Percentiles rank a stretch among this genome's conserved stretches.
Evolutionary conservation across 2,113 vertebrate genomes (phyloP).

Genomic region (Raja brachyura): DNA sequence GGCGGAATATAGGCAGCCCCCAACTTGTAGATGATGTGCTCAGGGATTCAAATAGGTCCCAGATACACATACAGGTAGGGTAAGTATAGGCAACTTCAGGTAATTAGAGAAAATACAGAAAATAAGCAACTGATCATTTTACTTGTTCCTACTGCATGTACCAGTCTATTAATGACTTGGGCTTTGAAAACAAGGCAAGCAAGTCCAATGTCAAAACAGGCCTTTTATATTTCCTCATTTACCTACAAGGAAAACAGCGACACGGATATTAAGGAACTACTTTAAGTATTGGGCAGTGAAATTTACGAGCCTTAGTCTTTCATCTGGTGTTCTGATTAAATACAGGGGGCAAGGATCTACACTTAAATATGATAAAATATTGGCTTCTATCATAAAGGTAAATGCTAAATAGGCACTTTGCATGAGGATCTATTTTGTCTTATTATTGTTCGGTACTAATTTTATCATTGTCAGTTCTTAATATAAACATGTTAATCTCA

Average conservation of each 20-base stretch:
- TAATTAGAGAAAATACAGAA: not conserved
- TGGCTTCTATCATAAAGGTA: not conserved
- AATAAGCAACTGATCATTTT: not conserved
- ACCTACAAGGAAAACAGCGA: not conserved
- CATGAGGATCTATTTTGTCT: slow-evolving; percentile 1
- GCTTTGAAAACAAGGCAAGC: not conserved
- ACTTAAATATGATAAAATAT: slow-evolving; percentile 33
- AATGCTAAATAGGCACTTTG: not conserved
- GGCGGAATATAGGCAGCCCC: not conserved
- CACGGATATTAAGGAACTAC: not conserved
- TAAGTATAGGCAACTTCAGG: not conserved
- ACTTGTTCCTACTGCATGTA: not conserved
- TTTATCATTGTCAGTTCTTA: slow-evolving; percentile 11
- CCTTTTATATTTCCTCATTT: not conserved
- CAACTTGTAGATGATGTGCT: not conserved
- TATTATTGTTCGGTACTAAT: slow-evolving; percentile 10
- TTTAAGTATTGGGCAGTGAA: not conserved
- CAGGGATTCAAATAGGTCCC: not conserved
- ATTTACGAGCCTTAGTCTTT: not conserved
- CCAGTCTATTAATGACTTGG: not conserved
- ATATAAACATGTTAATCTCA: slow-evolving; percentile 7
- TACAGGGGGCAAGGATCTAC: not conserved
- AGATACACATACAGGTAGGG: not conserved
- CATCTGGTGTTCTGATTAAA: slow-evolving; percentile 22
- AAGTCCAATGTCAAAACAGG: not conserved